phyloP scores from a whole-genome alignment of 2,797 vertebrate species.

The Mareca penelope region DNA sequence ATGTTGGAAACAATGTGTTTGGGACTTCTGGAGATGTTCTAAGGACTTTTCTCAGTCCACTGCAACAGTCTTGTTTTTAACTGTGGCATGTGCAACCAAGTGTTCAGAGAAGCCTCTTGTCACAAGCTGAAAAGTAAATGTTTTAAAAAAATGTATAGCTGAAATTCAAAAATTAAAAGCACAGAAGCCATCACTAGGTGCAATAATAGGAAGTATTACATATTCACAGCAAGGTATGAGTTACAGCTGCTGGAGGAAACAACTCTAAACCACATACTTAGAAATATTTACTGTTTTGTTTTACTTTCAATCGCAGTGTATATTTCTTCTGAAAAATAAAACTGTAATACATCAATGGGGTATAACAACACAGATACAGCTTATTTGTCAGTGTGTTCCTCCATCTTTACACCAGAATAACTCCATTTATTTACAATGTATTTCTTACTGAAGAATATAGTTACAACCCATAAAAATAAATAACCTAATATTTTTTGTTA shows the following conservation, averaged over 20 bases:
- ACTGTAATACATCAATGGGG: not conserved
- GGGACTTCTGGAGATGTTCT: not conserved
- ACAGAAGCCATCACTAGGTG: not conserved
- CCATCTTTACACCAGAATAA: not conserved
- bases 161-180: not conserved
- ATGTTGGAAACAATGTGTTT: not conserved
- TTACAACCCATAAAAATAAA: not conserved
- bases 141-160: not conserved
- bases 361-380: not conserved
- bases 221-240: not conserved
- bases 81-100: not conserved
- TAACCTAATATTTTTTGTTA: not conserved
- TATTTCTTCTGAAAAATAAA: not conserved
- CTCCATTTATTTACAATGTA: not conserved
- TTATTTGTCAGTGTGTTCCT: not conserved
- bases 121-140: not conserved
- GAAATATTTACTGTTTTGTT: not conserved
- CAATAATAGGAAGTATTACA: not conserved
- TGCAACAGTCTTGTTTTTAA: not conserved
- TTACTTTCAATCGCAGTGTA: not conserved
- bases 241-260: conserved; percentile 35
- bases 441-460: not conserved
- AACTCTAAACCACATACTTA: not conserved
- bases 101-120: not conserved
- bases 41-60: not conserved